Conservation (phyloP, 2,113 vertebrate genomes). For the Thalassarche chlororhynchos region DNA sequence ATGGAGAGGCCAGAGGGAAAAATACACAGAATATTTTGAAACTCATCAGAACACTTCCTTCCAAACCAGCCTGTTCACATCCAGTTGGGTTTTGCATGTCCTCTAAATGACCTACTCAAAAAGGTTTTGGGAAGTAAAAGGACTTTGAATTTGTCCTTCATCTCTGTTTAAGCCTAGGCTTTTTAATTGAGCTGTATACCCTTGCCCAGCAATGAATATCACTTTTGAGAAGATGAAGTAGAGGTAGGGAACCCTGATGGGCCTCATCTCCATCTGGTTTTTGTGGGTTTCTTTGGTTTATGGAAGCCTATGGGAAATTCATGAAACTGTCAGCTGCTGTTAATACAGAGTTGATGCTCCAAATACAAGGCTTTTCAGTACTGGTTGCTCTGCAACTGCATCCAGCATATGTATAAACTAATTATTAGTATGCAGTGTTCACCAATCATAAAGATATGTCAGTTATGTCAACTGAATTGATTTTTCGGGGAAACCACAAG, state of each 20-base stretch:
- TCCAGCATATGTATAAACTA: not conserved
- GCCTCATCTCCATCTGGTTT: not conserved
- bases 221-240: not conserved
- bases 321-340: not conserved
- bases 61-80: not conserved
- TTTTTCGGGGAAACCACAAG: not conserved
- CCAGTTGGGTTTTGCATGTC: not conserved
- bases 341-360: not conserved
- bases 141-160: not conserved
- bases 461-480: not conserved
- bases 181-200: not conserved
- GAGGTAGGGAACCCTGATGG: not conserved
- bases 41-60: not conserved
- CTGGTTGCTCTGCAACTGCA: not conserved
- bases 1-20: not conserved
- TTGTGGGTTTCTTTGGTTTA: not conserved
- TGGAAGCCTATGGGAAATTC: not conserved
- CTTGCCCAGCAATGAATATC: not conserved
- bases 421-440: not conserved
- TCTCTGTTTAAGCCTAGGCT: not conserved
- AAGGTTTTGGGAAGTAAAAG: not conserved
- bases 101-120: not conserved
- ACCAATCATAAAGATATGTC: not conserved
- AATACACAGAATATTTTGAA: not conserved
- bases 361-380: not conserved